phyloP scores from a whole-genome alignment of 2,888 invertebrate species.

The Papilio elwesi region DNA sequence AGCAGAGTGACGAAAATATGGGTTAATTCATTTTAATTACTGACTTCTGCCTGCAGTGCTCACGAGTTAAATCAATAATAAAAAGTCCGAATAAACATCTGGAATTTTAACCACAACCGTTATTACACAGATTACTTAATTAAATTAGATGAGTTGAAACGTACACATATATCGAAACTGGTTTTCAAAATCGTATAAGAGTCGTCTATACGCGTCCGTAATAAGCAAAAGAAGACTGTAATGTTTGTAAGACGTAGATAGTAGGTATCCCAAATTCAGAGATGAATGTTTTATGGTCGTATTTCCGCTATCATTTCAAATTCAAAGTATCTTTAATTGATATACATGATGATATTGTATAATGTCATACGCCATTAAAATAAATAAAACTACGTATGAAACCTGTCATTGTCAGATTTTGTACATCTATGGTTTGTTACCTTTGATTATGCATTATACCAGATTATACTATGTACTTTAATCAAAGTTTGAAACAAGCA shows the following conservation, averaged over 20 bases:
- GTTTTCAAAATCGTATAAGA: not conserved
- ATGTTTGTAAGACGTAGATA: slow-evolving; percentile 1
- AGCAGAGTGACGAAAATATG: slow-evolving; percentile 4
- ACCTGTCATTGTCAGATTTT: slow-evolving; percentile 4
- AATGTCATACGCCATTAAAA: not conserved
- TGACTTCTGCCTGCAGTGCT: not conserved
- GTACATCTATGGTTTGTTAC: not conserved
- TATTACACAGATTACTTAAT: slow-evolving; percentile 27
- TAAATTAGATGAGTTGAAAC: slow-evolving; percentile 6
- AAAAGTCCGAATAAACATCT: slow-evolving; percentile 25
- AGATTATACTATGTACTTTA: too few species aligned
- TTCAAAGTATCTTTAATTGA: not conserved
- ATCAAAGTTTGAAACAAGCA: too few species aligned
- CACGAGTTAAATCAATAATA: slow-evolving; percentile 2
- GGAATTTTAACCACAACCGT: slow-evolving; percentile 35
- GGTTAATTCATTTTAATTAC: slow-evolving; percentile 26
- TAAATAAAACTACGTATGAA: not conserved
- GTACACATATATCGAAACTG: slow-evolving; percentile 15
- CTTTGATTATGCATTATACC: too few species aligned
- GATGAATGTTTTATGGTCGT: slow-evolving; percentile 1
- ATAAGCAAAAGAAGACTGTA: not conserved
- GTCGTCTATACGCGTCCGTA: not conserved
- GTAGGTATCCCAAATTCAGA: slow-evolving; percentile 6
- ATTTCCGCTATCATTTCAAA: slow-evolving; percentile 2
- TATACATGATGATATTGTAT: slow-evolving; percentile 13